phyloP scores from a whole-genome alignment of 1,140 invertebrate species.

The Heterodera carotae region DNA sequence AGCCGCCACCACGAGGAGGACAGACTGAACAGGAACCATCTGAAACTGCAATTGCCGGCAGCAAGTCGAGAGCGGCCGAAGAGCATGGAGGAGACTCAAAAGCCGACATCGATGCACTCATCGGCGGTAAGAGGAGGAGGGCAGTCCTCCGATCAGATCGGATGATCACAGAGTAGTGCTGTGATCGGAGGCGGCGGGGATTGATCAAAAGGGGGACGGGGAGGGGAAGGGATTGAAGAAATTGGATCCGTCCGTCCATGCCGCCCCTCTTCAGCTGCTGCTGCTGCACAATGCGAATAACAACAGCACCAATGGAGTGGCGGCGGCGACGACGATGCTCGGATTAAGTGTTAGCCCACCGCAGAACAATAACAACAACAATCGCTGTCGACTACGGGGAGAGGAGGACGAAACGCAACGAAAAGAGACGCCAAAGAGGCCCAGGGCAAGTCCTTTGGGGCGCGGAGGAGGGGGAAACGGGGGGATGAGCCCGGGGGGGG shows the following conservation, averaged over 20 bases:
- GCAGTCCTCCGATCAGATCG: no score
- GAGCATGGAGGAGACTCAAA: not conserved
- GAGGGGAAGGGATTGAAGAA: not conserved
- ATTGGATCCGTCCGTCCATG: not conserved
- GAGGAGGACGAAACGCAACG: not conserved
- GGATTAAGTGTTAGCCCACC: conserved; percentile 17
- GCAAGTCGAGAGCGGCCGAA: not conserved
- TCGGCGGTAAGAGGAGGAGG: no score
- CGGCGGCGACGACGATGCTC: not conserved
- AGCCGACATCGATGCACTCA: no score
- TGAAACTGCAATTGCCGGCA: not conserved
- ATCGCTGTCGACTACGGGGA: not conserved
- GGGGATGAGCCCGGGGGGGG: not conserved
- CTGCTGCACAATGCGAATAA: not conserved
- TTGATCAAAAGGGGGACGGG: not conserved
- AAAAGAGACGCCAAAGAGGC: conserved; percentile 11
- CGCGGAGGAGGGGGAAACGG: no score
- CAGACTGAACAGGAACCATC: conserved; percentile 25
- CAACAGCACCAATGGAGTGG: conserved; percentile 4
- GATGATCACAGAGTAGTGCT: no score
- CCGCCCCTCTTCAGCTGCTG: not conserved
- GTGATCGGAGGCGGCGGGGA: not conserved
- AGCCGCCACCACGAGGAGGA: conserved; percentile 11
- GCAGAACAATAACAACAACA: conserved; percentile 16
- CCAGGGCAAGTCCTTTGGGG: conserved; percentile 26